Evolutionary conservation across 2,888 invertebrate genomes (phyloP).

Genomic region (Nomada flava): DNA sequence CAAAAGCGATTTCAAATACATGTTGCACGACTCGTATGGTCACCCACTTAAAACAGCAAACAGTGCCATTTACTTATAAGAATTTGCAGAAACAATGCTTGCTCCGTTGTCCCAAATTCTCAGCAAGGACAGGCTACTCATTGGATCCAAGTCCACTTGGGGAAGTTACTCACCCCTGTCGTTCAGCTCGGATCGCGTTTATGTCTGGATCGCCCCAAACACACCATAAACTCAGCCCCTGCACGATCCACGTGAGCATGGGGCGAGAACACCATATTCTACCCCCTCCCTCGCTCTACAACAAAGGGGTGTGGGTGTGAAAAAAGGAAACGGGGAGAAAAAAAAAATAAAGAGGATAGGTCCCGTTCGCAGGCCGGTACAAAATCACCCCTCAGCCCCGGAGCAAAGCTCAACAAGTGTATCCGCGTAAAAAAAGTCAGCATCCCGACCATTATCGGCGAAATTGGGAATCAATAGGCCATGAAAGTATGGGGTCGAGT

Average conservation of each 20-base stretch:
- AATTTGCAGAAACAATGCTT: not conserved
- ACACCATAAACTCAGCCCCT: constrained; percentile 80
- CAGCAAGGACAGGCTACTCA: not conserved
- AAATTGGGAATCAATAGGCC: constrained; percentile 83
- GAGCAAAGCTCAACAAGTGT: constrained; percentile 82
- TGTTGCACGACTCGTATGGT: too few relatives aligned
- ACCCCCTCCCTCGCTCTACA: constrained; percentile 54
- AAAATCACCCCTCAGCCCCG: constrained; percentile 70
- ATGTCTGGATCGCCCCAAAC: constrained; percentile 77
- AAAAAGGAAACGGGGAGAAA: constrained; percentile 56
- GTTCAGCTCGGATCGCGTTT: constrained; percentile 69
- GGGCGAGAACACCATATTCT: constrained; percentile 77
- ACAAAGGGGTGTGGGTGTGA: constrained; percentile 69
- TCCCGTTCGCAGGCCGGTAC: constrained; percentile 69
- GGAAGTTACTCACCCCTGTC: constrained; percentile 51
- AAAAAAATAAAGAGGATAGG: constrained; percentile 57
- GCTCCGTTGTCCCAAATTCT: not conserved
- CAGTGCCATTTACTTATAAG: too few relatives aligned
- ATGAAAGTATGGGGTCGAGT: constrained; percentile 73
- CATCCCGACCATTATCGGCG: constrained; percentile 79
- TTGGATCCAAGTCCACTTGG: constrained; percentile 41
- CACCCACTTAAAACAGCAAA: too few relatives aligned
- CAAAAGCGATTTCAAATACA: too few relatives aligned
- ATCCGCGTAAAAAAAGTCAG: constrained; percentile 76
- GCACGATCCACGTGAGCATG: constrained; percentile 76